Percentiles rank a stretch among this genome's conserved stretches.
These are phyloP conservation scores for Mus pahari DNA, from an alignment of 2,113 vertebrate species.

Conservation along the genomic window DNA sequence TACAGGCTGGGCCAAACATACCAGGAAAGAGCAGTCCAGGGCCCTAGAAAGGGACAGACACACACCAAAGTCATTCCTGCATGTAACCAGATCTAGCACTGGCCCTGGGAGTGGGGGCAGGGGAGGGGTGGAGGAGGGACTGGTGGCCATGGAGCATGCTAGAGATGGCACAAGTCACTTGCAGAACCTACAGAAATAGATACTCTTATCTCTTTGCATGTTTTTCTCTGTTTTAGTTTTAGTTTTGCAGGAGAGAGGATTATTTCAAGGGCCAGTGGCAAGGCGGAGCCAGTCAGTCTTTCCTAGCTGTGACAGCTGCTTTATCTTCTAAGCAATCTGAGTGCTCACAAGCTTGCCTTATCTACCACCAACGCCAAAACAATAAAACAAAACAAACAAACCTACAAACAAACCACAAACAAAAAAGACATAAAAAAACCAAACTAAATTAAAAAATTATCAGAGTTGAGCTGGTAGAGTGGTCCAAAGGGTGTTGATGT, in stretches of 20 bases:
- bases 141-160: slow-evolving; percentile 13
- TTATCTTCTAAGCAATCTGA: slow-evolving; percentile 34
- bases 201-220: slow-evolving; percentile 48
- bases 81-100: slow-evolving; percentile 53
- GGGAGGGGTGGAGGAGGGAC: neutral
- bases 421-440: neutral
- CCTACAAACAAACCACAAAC: neutral
- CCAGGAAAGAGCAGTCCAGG: neutral
- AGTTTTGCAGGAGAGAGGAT: slow-evolving; percentile 20
- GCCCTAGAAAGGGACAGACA: neutral
- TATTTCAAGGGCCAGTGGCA: neutral
- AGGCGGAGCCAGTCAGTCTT: neutral
- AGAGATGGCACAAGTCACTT: slow-evolving; percentile 63
- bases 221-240: slow-evolving; percentile 39
- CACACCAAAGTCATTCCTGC: neutral
- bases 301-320: neutral
- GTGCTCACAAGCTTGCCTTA: slow-evolving; percentile 27
- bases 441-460: neutral
- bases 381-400: neutral
- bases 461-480: neutral
- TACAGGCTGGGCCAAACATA: neutral
- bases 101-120: neutral
- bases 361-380: too few relatives aligned
- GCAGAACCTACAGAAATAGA: slow-evolving; percentile 64
- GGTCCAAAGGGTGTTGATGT: neutral